Conservation (phyloP, 2,113 vertebrate genomes). For the Rhynchomys soricoides region DNA sequence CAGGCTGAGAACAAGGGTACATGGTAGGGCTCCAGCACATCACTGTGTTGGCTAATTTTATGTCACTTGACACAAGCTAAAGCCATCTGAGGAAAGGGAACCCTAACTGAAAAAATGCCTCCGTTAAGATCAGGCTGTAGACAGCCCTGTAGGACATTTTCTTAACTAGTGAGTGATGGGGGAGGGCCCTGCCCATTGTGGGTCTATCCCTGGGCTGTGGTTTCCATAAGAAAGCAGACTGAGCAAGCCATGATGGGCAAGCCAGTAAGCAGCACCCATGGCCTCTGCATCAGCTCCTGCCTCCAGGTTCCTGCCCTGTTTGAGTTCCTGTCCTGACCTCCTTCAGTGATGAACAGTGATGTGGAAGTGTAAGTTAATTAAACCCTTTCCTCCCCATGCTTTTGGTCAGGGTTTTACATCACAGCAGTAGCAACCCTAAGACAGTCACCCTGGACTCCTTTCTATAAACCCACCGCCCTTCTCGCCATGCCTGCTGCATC, state of each 20-base stretch:
- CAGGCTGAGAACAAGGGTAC: not conserved
- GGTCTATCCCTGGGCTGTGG: not conserved
- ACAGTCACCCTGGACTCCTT: not conserved
- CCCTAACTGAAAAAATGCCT: not conserved
- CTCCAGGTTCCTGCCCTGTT: not conserved
- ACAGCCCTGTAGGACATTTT: not conserved
- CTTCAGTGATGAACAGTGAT: not conserved
- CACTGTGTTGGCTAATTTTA: not conserved
- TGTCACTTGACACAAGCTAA: not conserved
- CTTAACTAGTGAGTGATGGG: not conserved
- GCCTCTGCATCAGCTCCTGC: not conserved
- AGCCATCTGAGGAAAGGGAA: not conserved
- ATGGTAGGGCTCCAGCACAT: too few relatives aligned
- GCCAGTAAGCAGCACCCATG: not conserved
- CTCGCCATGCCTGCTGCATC: fast-evolving
- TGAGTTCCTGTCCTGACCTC: not conserved
- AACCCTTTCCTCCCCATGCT: not conserved
- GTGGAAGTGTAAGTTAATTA: not conserved
- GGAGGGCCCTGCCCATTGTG: not conserved
- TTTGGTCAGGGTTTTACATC: not conserved
- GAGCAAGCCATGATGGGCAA: not conserved
- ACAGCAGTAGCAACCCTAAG: not conserved
- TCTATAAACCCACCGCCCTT: not conserved
- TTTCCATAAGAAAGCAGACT: not conserved
- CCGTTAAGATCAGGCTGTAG: too few relatives aligned